These are phyloP conservation scores for Diprion similis DNA, from an alignment of 1,140 invertebrate species.

Conservation along the genomic window DNA sequence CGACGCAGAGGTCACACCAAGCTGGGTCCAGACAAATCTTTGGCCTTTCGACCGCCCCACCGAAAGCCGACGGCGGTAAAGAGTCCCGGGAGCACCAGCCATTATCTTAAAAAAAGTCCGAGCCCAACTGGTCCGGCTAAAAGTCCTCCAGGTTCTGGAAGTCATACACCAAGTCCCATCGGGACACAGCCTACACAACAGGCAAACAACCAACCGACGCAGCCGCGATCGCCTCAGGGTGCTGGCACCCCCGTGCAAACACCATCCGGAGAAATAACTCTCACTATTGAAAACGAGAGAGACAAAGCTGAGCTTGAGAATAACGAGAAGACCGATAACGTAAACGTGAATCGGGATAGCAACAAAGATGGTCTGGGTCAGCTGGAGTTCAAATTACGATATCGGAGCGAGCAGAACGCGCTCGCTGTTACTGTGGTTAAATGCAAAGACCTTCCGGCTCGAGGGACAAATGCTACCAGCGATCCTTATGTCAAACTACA, in stretches of 20 bases:
- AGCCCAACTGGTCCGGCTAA: slow-evolving; percentile 77
- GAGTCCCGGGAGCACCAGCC: slow-evolving; percentile 70
- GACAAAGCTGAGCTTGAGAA: slow-evolving; percentile 69
- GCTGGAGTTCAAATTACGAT: slow-evolving; percentile 86
- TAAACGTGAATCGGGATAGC: slow-evolving; percentile 49
- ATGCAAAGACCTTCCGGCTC: slow-evolving; percentile 82
- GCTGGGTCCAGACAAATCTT: slow-evolving; percentile 63
- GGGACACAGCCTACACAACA: slow-evolving; percentile 40
- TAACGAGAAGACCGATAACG: slow-evolving; percentile 64
- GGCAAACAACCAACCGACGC: slow-evolving; percentile 36
- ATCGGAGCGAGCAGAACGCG: slow-evolving; percentile 87
- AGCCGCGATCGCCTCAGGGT: slow-evolving; percentile 43
- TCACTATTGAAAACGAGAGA: slow-evolving; percentile 59
- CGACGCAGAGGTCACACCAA: slow-evolving; percentile 59
- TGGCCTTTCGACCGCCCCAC: slow-evolving; percentile 66
- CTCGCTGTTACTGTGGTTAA: slow-evolving; percentile 90
- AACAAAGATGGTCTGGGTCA: slow-evolving; percentile 76
- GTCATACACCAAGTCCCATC: slow-evolving; percentile 53
- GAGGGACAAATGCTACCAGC: slow-evolving; percentile 70
- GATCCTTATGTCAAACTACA: slow-evolving; percentile 97
- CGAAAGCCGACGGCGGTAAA: slow-evolving; percentile 72
- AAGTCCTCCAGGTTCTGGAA: slow-evolving; percentile 59
- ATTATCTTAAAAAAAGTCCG: slow-evolving; percentile 88
- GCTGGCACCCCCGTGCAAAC: slow-evolving; percentile 43
- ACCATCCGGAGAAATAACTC: slow-evolving; percentile 45